Conservation (phyloP, 1,140 invertebrate genomes). For the Aricia agestis region DNA sequence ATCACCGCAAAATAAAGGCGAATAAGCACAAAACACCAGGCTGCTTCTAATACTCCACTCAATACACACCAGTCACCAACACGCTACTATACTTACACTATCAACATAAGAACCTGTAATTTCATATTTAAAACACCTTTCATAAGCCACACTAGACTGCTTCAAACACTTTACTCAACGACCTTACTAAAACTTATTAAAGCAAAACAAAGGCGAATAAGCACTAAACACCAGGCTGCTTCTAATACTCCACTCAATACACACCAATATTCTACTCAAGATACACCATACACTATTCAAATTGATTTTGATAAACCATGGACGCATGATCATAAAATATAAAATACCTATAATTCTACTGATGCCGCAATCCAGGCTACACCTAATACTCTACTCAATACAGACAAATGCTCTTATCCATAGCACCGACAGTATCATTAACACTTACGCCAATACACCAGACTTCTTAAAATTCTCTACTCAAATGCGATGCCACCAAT, state of each 20-base stretch:
- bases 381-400: neutral
- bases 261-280: neutral
- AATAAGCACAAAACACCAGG: slow-evolving; percentile 26
- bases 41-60: slow-evolving; percentile 30
- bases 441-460: too few species aligned
- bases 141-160: neutral
- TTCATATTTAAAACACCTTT: too few species aligned
- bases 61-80: neutral
- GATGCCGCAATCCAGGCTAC: neutral
- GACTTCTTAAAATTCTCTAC: too few species aligned
- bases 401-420: neutral
- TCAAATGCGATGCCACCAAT: too few species aligned
- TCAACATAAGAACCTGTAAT: too few species aligned
- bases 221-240: slow-evolving; percentile 33
- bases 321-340: too few species aligned
- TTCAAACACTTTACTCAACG: neutral
- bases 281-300: neutral
- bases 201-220: too few species aligned
- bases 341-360: too few species aligned
- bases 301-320: too few species aligned
- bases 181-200: too few species aligned
- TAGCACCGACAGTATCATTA: too few species aligned
- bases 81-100: neutral
- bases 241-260: slow-evolving; percentile 22
- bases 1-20: too few species aligned